Evolutionary conservation across 2,113 vertebrate genomes (phyloP).

Genomic region (Protomyctophum bolini): DNA sequence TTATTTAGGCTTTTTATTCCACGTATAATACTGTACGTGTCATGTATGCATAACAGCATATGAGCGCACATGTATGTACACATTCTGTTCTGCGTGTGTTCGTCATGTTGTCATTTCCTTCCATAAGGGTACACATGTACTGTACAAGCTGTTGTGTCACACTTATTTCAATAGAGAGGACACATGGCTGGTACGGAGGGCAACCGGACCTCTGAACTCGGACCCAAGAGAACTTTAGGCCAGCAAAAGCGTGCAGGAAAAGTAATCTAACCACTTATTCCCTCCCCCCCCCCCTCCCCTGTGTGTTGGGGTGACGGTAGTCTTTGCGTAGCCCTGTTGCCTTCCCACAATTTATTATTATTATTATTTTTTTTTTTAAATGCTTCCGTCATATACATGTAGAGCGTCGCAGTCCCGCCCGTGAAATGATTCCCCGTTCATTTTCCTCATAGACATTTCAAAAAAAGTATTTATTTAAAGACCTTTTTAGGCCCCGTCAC

Average conservation of each 20-base stretch:
- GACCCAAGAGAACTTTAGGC: slow-evolving; percentile 66
- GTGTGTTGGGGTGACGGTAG: too few relatives aligned
- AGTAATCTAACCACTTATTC: slow-evolving; percentile 71
- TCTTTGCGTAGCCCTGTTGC: too few relatives aligned
- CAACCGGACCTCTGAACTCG: slow-evolving; percentile 65
- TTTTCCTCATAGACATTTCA: too few relatives aligned
- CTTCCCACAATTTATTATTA: slow-evolving; percentile 15
- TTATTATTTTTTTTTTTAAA: too few relatives aligned
- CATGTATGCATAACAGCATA: too few relatives aligned
- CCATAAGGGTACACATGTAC: slow-evolving; percentile 25
- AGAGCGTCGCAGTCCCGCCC: too few relatives aligned
- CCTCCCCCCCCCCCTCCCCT: slow-evolving; percentile 34
- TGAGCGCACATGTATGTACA: too few relatives aligned
- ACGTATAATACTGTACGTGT: too few relatives aligned
- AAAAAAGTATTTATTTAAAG: too few relatives aligned
- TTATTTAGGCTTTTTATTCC: too few relatives aligned
- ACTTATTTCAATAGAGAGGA: slow-evolving; percentile 77
- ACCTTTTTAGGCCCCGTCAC: too few relatives aligned
- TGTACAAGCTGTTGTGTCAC: slow-evolving; percentile 55
- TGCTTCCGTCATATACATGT: slow-evolving; percentile 2
- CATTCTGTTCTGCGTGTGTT: neutral
- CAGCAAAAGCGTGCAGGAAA: slow-evolving; percentile 69
- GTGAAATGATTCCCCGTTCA: too few relatives aligned
- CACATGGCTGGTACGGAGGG: slow-evolving; percentile 66
- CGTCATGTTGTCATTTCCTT: slow-evolving; percentile 20